Evolutionary conservation across 2,888 invertebrate genomes (phyloP).

Genomic region (Pammene aurita): DNA sequence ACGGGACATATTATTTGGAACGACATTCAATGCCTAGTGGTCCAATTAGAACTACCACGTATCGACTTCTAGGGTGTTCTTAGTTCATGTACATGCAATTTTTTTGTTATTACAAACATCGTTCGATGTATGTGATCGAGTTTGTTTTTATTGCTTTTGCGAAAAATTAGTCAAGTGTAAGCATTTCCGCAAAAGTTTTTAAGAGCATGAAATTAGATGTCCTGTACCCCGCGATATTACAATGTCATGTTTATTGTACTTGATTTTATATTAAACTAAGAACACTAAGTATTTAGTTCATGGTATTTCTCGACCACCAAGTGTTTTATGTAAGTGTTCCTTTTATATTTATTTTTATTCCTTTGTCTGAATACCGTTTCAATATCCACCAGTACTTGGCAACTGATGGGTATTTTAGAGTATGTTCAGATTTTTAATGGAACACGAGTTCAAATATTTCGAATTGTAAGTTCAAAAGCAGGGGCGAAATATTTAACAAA

Average conservation of each 20-base stretch:
- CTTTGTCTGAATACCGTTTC: slow-evolving; percentile 26
- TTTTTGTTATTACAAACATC: too few species aligned
- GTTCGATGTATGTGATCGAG: too few species aligned
- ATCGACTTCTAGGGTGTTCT: slow-evolving; percentile 22
- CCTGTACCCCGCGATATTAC: not conserved
- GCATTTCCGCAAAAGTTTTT: not conserved
- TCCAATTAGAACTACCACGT: slow-evolving; percentile 17
- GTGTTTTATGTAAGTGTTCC: slow-evolving; percentile 10
- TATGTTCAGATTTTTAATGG: slow-evolving; percentile 23
- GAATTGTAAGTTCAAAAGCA: slow-evolving; percentile 15
- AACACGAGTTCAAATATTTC: slow-evolving; percentile 24
- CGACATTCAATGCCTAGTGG: slow-evolving; percentile 17
- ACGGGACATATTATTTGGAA: slow-evolving; percentile 21
- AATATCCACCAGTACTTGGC: slow-evolving; percentile 21
- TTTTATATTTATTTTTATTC: slow-evolving; percentile 7
- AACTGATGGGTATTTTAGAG: slow-evolving; percentile 15
- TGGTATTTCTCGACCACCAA: slow-evolving; percentile 18
- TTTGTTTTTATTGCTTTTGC: not conserved
- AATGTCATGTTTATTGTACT: too few species aligned
- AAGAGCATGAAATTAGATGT: not conserved
- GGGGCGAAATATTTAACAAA: slow-evolving; percentile 29
- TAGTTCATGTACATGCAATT: too few species aligned
- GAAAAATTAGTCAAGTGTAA: not conserved
- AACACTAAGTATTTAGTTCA: slow-evolving; percentile 4
- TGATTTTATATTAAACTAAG: not conserved